A percentile compares a stretch with the other conserved stretches of the same genome.
These are phyloP conservation scores for Pseudolaguvia tuberculata DNA, from an alignment of 2,113 vertebrate genomes.

Conservation along the genomic window DNA sequence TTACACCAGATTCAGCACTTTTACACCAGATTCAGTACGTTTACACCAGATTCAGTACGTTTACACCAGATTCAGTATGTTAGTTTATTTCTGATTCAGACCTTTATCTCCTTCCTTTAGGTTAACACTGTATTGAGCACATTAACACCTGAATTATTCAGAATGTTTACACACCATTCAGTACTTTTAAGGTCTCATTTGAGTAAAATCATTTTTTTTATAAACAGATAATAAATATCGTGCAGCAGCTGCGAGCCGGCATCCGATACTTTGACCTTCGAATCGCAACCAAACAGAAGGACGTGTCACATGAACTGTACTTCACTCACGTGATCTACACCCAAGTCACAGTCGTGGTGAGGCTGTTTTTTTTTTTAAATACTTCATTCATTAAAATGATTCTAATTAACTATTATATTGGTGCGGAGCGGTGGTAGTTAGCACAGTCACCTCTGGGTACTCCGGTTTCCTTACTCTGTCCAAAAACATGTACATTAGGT, in stretches of 20 bases:
- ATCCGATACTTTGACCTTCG: conserved; percentile 86
- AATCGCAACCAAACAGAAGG: conserved; percentile 73
- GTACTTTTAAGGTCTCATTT: too few relatives aligned
- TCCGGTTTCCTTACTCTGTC: too few relatives aligned
- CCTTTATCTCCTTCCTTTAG: too few relatives aligned
- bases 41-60: background rate
- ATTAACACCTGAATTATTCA: too few relatives aligned
- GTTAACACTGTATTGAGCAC: background rate
- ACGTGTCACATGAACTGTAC: conserved; percentile 70
- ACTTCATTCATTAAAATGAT: background rate
- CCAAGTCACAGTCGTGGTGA: conserved; percentile 76
- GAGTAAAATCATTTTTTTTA: background rate
- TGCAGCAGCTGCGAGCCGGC: conserved; percentile 79
- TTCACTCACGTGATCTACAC: conserved; percentile 87
- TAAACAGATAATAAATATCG: conserved; percentile 70
- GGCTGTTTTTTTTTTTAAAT: conserved; percentile 13
- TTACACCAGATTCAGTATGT: background rate
- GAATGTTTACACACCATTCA: too few relatives aligned
- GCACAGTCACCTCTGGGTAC: too few relatives aligned
- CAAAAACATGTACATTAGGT: too few relatives aligned
- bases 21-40: background rate
- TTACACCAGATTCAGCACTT: background rate
- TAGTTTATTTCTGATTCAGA: background rate
- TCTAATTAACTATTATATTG: too few relatives aligned
- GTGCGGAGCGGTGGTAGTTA: too few relatives aligned